These are phyloP conservation scores for Bombus difficillimus DNA, from an alignment of 1,140 invertebrate genomes.

Conservation along the genomic window DNA sequence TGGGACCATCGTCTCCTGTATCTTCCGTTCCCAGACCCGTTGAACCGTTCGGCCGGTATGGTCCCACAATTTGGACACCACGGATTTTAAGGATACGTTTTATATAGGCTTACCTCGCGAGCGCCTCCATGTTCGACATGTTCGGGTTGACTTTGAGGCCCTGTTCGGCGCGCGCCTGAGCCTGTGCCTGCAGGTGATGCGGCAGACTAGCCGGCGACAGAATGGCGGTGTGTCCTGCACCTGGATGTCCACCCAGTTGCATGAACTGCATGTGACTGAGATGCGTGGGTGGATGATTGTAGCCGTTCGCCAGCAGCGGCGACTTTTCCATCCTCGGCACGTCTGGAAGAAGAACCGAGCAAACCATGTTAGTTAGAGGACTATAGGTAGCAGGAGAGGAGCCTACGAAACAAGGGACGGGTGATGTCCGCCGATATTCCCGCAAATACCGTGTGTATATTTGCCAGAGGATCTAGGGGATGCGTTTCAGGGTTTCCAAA, in stretches of 20 bases:
- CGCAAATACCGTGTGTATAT: slow-evolving; percentile 31
- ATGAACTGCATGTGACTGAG: slow-evolving; percentile 95
- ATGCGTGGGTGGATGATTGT: slow-evolving; percentile 95
- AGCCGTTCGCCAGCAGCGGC: slow-evolving; percentile 94
- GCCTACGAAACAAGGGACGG: too few species aligned
- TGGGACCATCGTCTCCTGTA: neutral
- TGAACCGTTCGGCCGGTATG: neutral
- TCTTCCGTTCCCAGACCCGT: neutral
- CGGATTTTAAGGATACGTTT: neutral
- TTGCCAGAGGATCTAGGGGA: neutral
- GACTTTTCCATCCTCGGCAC: slow-evolving; percentile 95
- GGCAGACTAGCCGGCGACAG: slow-evolving; percentile 94
- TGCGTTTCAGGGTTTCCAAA: slow-evolving; percentile 9
- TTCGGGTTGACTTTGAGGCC: slow-evolving; percentile 87
- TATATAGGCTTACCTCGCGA: slow-evolving; percentile 87
- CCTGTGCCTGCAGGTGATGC: slow-evolving; percentile 86
- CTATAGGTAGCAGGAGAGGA: neutral
- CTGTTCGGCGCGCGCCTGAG: slow-evolving; percentile 80
- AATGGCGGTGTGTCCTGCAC: slow-evolving; percentile 87
- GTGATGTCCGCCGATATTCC: neutral
- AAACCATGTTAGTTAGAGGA: neutral
- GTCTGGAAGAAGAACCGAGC: slow-evolving; percentile 84
- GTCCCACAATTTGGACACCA: neutral
- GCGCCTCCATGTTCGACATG: slow-evolving; percentile 92
- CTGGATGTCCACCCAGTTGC: slow-evolving; percentile 89